phyloP scores from a whole-genome alignment of 2,797 vertebrate genomes.

The Anguilla pacifica region DNA sequence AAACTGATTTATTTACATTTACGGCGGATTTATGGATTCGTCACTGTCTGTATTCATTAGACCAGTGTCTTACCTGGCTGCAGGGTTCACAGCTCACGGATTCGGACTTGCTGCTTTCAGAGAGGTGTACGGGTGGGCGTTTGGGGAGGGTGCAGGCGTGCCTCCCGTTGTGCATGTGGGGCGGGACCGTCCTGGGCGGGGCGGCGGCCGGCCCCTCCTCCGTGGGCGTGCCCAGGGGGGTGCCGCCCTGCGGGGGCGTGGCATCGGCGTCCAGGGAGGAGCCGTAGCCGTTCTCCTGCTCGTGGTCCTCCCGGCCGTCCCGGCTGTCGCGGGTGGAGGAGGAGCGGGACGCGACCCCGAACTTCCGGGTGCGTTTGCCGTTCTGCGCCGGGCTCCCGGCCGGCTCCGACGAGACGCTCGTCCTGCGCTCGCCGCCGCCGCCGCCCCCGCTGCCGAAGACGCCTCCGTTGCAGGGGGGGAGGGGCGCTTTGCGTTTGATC shows the following conservation, averaged over 20 bases:
- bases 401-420: constrained; percentile 59
- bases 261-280: constrained; percentile 66
- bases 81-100: constrained; percentile 71
- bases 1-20: not conserved
- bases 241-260: constrained; percentile 52
- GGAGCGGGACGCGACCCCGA: constrained; percentile 86
- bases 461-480: constrained; percentile 77
- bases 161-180: constrained; percentile 49
- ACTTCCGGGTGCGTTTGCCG: constrained; percentile 87
- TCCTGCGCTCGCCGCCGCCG: constrained; percentile 61
- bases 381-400: constrained; percentile 66
- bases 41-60: not conserved
- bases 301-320: constrained; percentile 51
- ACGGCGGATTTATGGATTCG: not conserved
- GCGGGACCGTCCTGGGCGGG: constrained; percentile 38
- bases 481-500: constrained; percentile 91
- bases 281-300: constrained; percentile 71
- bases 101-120: constrained; percentile 69
- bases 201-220: constrained; percentile 33
- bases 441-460: constrained; percentile 56
- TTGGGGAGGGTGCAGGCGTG: constrained; percentile 53
- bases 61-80: constrained; percentile 72
- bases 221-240: constrained; percentile 37
- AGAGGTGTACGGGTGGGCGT: constrained; percentile 64
- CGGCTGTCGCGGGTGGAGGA: constrained; percentile 65